Base-by-base conservation (phyloP, 2,113 vertebrate genomes). In the Morone saxatilis region DNA sequence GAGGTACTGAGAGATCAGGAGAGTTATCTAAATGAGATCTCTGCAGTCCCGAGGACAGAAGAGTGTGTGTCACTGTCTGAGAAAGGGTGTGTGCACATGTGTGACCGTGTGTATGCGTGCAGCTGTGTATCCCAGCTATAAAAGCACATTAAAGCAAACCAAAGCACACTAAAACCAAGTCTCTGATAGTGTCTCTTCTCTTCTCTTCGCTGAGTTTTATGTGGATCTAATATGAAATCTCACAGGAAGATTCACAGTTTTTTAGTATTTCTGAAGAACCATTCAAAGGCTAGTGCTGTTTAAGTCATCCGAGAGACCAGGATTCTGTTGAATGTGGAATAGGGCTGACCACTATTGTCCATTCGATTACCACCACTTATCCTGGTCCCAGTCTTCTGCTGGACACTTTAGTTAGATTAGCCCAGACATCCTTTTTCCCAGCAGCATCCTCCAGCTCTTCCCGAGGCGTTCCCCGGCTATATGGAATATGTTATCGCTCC, bases 1-100 rank as follows among this genome's bases (percentile, higher is more conserved):
- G 84, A 84, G 76, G 76, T 63, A 62, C 45, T 5, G 83, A 79
- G 65, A 86, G 85, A 89, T 86, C 83, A 78, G 69, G 12, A 71
- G 62, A 56, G 61, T 80, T 86, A 90, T 90, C 93, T 89, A 89
- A 89, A 91, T 93, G 84, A 92, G 84, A 93, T 93, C 91, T 90
- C 70, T 84, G 72, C 77, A 40, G 59, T 71, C 74, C 76, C 54
- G 74, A 71, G 75, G 83, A 88, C 43, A 79, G 84, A 81, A 45
- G 53, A 69, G 68, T 57, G 75, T 81, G 66, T 79, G 86, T 81
- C 80, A 43, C 71, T 25, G 74, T 81, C 80, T 72, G 22, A 79
- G 50, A 45, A 54, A 50, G 72, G 43, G 0, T 1, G 74, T 66
- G 62, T 40, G 66, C 71, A 68, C 43, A 76, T 82, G 59, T 61